Base-by-base conservation (phyloP, 2,888 invertebrate species). In the Sceliomorpha sp. region DNA sequence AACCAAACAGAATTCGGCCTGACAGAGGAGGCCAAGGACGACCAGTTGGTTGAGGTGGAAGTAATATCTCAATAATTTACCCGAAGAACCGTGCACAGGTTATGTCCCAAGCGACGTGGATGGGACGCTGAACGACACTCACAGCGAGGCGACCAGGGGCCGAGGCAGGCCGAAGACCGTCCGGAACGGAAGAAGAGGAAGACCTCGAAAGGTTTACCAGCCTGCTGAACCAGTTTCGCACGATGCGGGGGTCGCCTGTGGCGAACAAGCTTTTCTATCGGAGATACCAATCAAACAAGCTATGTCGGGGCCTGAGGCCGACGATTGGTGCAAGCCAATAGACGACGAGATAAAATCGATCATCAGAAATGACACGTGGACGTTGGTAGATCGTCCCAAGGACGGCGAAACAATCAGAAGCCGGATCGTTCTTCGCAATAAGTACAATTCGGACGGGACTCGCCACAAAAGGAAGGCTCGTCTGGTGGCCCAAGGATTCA, bases 131-230 rank as follows among this genome's bases (percentile, higher is more conserved):
- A n/a, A n/a, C n/a, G n/a, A n/a, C n/a, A n/a, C n/a, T n/a, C n/a
- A n/a, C n/a, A n/a, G n/a, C n/a, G n/a, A n/a, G n/a, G n/a, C n/a
- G n/a, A n/a, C n/a, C n/a, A 10, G 55, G 13, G 44, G 44, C 13
- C 55, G 13, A 13, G 55, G 55, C 15, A 42, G 55, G 20, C 55
- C 55, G 9, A 6, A 34, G 9, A 42, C 9, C 1, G 20, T 10
- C 15, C 20, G 31, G 4, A 55, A 44, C 5, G 55, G 44, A 12
- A 9, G 2, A 4, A 31, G 31, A 20, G 55, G 44, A 4, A 44
- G 55, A 55, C 55, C 55, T 4, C 12, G 32, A 13, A 55, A 55
- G 26, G 10, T n/a, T n/a, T n/a, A n/a, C n/a, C n/a, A n/a, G n/a
- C n/a, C n/a, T n/a, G n/a, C n/a, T n/a, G n/a, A n/a, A n/a, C n/a